Conservation (phyloP, 2,797 vertebrate genomes). For the Acanthiza pusilla region DNA sequence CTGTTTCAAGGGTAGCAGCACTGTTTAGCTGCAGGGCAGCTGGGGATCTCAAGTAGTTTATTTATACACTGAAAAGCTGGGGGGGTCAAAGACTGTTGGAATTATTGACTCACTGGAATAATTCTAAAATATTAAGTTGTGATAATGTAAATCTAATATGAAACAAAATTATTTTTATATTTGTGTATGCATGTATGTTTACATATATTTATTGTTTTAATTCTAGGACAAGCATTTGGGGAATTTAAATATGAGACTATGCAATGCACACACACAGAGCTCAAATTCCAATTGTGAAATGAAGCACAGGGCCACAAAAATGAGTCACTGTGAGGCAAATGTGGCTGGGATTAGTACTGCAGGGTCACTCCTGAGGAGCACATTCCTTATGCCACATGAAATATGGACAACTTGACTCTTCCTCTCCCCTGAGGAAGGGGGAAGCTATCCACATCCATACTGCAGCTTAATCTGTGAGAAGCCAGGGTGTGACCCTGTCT, state of each 20-base stretch:
- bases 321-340: not conserved
- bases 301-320: not conserved
- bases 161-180: not conserved
- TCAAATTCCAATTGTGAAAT: not conserved
- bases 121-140: not conserved
- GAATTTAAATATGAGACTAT: not conserved
- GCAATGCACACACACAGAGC: not conserved
- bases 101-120: not conserved
- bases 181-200: not conserved
- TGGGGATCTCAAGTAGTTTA: not conserved
- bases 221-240: not conserved
- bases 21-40: not conserved
- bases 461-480: not conserved
- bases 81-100: not conserved
- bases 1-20: not conserved
- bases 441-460: not conserved
- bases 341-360: not conserved
- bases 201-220: not conserved
- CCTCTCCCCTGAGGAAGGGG: not conserved
- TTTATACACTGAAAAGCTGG: not conserved
- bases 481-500: not conserved
- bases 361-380: not conserved
- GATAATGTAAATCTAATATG: not conserved
- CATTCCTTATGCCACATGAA: fast-evolving
- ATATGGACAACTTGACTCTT: not conserved